phyloP scores from a whole-genome alignment of 1,140 invertebrate species.

The Drosophila mauritiana region DNA sequence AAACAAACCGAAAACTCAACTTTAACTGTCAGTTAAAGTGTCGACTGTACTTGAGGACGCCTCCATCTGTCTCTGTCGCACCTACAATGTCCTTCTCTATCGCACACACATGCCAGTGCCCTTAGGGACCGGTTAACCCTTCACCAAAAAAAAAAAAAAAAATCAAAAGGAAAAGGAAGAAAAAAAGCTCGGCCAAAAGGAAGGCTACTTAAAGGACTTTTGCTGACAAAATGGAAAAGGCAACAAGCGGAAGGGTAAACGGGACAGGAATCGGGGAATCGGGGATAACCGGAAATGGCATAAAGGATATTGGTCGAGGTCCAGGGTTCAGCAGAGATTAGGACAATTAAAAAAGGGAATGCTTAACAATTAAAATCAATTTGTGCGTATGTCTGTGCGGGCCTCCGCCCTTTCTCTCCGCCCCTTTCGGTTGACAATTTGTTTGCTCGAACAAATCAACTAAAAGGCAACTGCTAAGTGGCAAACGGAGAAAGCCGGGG shows the following conservation, averaged over 20 bases:
- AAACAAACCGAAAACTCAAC: conserved; percentile 56
- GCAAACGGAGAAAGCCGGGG: conserved; percentile 41
- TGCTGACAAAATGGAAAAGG: conserved; percentile 77
- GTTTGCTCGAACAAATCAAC: conserved; percentile 77
- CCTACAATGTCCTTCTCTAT: background rate
- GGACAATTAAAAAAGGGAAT: conserved; percentile 81
- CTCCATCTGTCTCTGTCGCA: conserved; percentile 38
- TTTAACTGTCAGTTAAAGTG: conserved; percentile 76
- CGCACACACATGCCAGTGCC: conserved; percentile 34
- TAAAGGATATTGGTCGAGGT: conserved; percentile 69
- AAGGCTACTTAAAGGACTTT: conserved; percentile 78
- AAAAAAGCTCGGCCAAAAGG: conserved; percentile 41
- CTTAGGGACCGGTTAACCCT: conserved; percentile 75
- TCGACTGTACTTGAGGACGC: conserved; percentile 67
- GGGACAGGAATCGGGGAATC: background rate
- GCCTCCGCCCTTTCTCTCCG: background rate
- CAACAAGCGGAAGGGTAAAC: conserved; percentile 44
- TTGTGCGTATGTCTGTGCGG: conserved; percentile 53
- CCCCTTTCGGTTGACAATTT: conserved; percentile 67
- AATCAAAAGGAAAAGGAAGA: background rate
- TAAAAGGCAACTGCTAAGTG: conserved; percentile 67
- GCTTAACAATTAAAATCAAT: conserved; percentile 83
- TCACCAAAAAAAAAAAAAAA: conserved; percentile 19
- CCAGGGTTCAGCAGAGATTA: conserved; percentile 70
- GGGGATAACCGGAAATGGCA: conserved; percentile 36